phyloP scores from a whole-genome alignment of 2,113 vertebrate genomes.

The Ivindomyrus marchei region DNA sequence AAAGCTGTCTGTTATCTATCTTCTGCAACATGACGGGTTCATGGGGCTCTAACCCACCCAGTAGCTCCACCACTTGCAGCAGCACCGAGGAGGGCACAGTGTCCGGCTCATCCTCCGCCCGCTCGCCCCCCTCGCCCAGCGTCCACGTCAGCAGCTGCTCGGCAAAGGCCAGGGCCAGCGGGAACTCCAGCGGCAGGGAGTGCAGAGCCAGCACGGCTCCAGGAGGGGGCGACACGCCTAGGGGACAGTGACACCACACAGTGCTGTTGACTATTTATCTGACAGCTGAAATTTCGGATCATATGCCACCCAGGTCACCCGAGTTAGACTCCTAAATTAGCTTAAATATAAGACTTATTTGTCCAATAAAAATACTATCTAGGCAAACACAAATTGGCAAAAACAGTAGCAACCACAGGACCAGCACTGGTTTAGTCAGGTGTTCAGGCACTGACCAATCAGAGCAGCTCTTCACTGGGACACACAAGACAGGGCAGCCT shows the following conservation, averaged over 20 bases:
- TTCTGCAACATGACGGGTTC: background rate
- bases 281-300: background rate
- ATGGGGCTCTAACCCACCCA: constrained; percentile 65
- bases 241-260: constrained; percentile 16
- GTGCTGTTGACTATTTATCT: background rate
- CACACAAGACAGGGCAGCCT: background rate
- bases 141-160: constrained; percentile 92
- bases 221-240: constrained; percentile 90
- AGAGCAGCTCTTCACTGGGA: background rate
- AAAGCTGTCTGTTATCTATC: background rate
- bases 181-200: constrained; percentile 91
- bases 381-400: background rate
- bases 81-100: constrained; percentile 80
- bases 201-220: constrained; percentile 85
- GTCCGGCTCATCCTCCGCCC: constrained; percentile 81
- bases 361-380: background rate
- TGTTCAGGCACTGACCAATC: background rate
- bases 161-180: constrained; percentile 87
- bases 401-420: background rate
- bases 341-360: background rate
- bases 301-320: background rate
- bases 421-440: background rate
- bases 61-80: constrained; percentile 85
- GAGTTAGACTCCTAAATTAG: background rate
- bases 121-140: constrained; percentile 69